phyloP scores from a whole-genome alignment of 2,797 vertebrate genomes.

The Denticeps clupeoides region DNA sequence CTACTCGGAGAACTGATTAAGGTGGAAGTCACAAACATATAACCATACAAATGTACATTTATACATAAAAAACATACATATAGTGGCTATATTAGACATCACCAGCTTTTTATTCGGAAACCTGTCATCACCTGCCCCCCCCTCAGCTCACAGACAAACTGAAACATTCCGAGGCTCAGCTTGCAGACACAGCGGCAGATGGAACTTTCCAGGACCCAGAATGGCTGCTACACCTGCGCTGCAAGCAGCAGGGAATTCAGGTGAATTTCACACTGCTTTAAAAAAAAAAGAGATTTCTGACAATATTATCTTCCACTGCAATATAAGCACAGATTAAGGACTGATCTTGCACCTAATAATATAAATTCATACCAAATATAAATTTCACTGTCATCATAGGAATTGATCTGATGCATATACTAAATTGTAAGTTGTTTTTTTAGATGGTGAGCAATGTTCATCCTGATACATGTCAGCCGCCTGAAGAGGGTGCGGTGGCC shows the following conservation, averaged over 20 bases:
- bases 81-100: too few relatives aligned
- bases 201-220: conserved; percentile 50
- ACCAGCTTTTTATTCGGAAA: neutral
- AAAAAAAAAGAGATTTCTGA: neutral
- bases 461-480: conserved; percentile 21
- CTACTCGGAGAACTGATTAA: conserved; percentile 67
- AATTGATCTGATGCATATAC: too few relatives aligned
- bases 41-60: neutral
- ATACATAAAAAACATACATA: too few relatives aligned
- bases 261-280: conserved; percentile 32
- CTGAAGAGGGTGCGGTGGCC: conserved; percentile 8
- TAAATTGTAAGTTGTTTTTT: conserved; percentile 21
- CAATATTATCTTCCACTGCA: neutral
- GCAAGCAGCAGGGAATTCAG: conserved; percentile 40
- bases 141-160: conserved; percentile 73
- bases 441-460: conserved; percentile 35
- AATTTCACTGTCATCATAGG: too few relatives aligned
- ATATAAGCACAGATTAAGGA: too few relatives aligned
- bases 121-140: neutral
- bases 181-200: conserved; percentile 43
- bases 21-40: conserved; percentile 43
- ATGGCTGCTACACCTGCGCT: conserved; percentile 67
- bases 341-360: too few relatives aligned
- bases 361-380: too few relatives aligned
- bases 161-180: conserved; percentile 63